Conservation (phyloP, 1,140 invertebrate species). For the Venturia canescens region DNA sequence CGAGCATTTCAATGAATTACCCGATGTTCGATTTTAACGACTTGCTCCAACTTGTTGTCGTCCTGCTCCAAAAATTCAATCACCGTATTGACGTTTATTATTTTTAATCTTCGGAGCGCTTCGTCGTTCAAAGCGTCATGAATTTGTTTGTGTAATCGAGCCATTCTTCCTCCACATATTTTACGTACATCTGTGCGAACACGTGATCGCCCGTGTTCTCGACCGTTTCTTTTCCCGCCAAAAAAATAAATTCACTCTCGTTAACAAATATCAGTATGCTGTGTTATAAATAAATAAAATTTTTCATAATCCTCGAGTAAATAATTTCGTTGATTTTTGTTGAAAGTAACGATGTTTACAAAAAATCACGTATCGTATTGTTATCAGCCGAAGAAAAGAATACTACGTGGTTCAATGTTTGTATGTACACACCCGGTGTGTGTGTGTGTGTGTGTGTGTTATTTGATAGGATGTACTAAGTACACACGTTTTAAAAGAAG, state of each 20-base stretch:
- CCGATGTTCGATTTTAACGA: constrained; percentile 72
- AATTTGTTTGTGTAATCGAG: constrained; percentile 69
- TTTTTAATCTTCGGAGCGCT: constrained; percentile 75
- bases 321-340: too few species aligned
- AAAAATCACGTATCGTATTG: too few species aligned
- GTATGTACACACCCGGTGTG: neutral
- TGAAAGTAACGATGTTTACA: neutral
- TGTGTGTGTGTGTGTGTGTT: too few species aligned
- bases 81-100: constrained; percentile 78
- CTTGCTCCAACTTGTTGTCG: constrained; percentile 70
- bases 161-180: constrained; percentile 67
- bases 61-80: constrained; percentile 80
- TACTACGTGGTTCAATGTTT: neutral
- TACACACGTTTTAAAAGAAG: constrained; percentile 43
- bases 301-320: neutral
- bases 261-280: neutral
- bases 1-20: constrained; percentile 62
- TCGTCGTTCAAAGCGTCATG: constrained; percentile 73
- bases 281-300: neutral
- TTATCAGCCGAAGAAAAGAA: too few species aligned
- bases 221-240: neutral
- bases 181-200: neutral
- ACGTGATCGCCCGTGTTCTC: neutral
- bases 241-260: neutral
- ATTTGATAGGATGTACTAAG: constrained; percentile 8